A percentile compares a stretch with the other conserved stretches of the same genome.
Conservation (phyloP, 1,140 invertebrate genomes). For the Acromyrmex echinatior region DNA sequence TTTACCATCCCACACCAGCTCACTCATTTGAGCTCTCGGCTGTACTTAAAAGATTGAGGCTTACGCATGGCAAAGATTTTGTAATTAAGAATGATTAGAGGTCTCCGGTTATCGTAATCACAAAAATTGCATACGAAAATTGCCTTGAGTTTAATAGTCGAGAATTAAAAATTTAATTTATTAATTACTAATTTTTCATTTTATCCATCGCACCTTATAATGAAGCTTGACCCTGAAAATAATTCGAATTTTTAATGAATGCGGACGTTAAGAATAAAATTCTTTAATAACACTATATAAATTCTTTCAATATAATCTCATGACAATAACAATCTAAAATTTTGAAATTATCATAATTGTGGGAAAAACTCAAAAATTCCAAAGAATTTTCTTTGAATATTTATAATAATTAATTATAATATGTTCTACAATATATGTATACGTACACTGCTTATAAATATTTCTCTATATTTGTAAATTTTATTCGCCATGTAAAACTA, state of each 20-base stretch:
- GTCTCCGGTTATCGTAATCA: constrained; percentile 17
- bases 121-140: constrained; percentile 21
- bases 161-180: constrained; percentile 23
- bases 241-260: neutral
- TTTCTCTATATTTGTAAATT: neutral
- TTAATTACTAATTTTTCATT: constrained; percentile 10
- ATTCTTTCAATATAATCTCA: neutral
- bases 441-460: neutral
- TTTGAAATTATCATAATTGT: neutral
- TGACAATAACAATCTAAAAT: neutral
- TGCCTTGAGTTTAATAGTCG: neutral
- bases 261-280: neutral
- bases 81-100: constrained; percentile 36
- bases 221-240: neutral
- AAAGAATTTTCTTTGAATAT: neutral
- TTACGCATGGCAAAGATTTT: constrained; percentile 15
- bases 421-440: too few relatives aligned
- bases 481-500: neutral
- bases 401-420: neutral
- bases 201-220: neutral
- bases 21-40: neutral
- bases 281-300: neutral
- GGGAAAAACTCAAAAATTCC: neutral
- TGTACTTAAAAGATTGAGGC: constrained; percentile 10
- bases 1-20: constrained; percentile 35